Evolutionary conservation across 2,113 vertebrate species (phyloP), one percentile per base, ranked within the genome.

Genomic region (Psettodes erumei): DNA sequence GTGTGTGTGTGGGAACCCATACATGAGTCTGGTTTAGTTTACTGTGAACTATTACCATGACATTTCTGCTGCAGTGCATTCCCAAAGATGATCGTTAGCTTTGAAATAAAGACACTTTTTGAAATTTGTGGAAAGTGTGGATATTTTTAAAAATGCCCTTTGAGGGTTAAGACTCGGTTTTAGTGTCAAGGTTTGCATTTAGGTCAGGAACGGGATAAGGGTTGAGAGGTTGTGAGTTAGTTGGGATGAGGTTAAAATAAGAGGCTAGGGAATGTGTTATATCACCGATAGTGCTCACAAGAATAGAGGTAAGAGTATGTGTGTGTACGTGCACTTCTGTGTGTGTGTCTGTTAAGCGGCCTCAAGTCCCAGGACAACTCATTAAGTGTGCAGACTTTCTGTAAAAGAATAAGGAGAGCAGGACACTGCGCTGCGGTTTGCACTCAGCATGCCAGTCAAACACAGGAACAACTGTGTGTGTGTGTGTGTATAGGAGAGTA

Each of bases 321-420:
- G 47, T 72, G 40, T 75, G 79, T 77, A 61, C 81, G 51, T 75
- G 61, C 71, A 55, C 67, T 50, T 43, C 55, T 61, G 21, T 67
- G 66, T 63, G 74, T 47, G 73, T 82, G 70, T 64, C 61, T 75
- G 70, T 77, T 76, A 62, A 76, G 48, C 37, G 69, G 66, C 43
- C 67, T 84, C 27, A 64, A 72, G 81, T 91, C 91, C 90, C 87
- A 88, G 77, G 87, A 88, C 87, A 84, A 86, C 89, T 94, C 83
- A 90, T 94, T 93, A 91, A 75, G 82, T 83, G 71, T 64, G 51
- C 11, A 85, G 71, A 64, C 82, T 59, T 74, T 65, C 73, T 18
- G 13, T 16, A 73, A 53, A 74, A 79, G 85, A 83, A 78, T 70
- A 75, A 79, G 81, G 61, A 71, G 71, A 82, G 76, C 64, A 42